Evolutionary conservation across 2,888 invertebrate species (phyloP).

Genomic region (Caenorhabditis macrosperma): DNA sequence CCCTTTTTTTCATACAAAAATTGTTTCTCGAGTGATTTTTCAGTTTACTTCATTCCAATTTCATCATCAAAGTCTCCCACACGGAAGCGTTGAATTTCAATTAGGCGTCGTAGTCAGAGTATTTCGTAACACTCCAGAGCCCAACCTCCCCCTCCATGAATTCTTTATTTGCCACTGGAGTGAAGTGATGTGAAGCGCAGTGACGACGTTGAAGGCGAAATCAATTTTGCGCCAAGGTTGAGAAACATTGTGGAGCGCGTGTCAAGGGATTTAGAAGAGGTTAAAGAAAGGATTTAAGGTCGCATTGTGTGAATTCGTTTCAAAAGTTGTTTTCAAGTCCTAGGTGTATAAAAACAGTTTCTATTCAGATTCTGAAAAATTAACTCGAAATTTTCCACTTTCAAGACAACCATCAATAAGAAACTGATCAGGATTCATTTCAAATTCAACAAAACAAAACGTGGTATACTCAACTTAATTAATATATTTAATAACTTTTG

Average conservation of each 20-base stretch:
- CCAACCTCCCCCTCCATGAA: slow-evolving; percentile 2
- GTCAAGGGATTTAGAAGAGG: neutral
- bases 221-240: slow-evolving; percentile 10
- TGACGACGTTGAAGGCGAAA: neutral
- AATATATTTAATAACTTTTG: too few relatives aligned
- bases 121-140: slow-evolving; percentile 12
- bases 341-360: too few relatives aligned
- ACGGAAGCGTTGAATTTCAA: slow-evolving; percentile 15
- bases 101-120: neutral
- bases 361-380: too few relatives aligned
- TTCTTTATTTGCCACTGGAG: slow-evolving; percentile 12
- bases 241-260: neutral
- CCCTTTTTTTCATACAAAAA: too few relatives aligned
- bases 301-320: too few relatives aligned
- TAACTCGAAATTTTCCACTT: too few relatives aligned
- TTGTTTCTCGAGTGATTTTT: neutral
- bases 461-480: too few relatives aligned
- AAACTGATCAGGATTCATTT: too few relatives aligned
- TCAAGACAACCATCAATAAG: too few relatives aligned
- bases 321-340: neutral
- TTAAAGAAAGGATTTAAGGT: neutral
- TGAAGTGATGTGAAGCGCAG: neutral
- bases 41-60: too few relatives aligned
- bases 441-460: too few relatives aligned
- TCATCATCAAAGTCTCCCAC: neutral